These are phyloP conservation scores for Lycaon pictus DNA, from an alignment of 2,113 vertebrate species.

Conservation along the genomic window DNA sequence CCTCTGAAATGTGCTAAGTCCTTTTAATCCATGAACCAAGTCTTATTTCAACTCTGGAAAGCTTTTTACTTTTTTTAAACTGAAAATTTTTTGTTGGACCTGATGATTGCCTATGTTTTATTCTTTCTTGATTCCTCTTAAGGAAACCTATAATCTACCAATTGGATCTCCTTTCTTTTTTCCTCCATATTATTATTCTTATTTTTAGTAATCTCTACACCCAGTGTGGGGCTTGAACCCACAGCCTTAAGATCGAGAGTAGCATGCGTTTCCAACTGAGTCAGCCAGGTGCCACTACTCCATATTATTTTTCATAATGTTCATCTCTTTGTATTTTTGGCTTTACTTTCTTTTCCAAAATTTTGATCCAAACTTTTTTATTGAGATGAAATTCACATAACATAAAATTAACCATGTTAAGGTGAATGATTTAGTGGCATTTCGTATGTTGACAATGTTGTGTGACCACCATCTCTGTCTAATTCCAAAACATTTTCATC, in stretches of 20 bases:
- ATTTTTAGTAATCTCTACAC: neutral
- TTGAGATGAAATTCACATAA: neutral
- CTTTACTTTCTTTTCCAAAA: neutral
- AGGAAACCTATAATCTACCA: neutral
- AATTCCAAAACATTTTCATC: neutral
- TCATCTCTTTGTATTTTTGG: neutral
- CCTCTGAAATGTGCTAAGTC: neutral
- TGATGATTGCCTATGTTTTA: neutral
- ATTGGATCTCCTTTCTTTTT: neutral
- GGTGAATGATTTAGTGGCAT: neutral
- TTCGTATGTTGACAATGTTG: neutral
- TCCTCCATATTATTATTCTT: neutral
- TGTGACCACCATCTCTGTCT: neutral
- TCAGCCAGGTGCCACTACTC: accelerated
- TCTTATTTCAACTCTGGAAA: neutral
- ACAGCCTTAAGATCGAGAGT: neutral
- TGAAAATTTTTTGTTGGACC: neutral
- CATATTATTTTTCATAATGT: neutral
- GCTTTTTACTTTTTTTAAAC: neutral
- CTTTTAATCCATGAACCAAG: neutral
- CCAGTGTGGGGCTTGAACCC: neutral
- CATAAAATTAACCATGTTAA: neutral
- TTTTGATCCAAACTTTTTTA: neutral
- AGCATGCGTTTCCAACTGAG: neutral
- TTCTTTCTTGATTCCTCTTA: neutral